phyloP scores from a whole-genome alignment of 2,113 vertebrate genomes.

The Hippocampus guttulatus region DNA sequence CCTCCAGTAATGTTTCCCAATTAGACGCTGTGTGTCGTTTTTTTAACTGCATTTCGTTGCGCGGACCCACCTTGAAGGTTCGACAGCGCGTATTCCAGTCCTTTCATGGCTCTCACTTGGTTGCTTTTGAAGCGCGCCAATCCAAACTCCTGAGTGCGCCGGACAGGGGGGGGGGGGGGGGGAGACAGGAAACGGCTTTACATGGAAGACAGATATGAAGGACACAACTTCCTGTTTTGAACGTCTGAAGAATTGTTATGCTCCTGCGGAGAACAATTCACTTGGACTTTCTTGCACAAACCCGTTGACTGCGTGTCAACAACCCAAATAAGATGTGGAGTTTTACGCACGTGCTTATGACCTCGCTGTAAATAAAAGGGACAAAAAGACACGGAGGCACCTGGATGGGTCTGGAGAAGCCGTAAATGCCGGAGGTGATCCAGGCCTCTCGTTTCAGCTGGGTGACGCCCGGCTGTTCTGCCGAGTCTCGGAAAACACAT shows the following conservation, averaged over 20 bases:
- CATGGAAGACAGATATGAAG: slow-evolving; percentile 11
- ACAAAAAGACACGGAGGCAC: slow-evolving; percentile 34
- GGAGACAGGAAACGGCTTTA: slow-evolving; percentile 26
- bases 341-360: neutral
- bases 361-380: neutral
- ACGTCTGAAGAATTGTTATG: neutral
- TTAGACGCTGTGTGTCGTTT: neutral
- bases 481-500: slow-evolving; percentile 66
- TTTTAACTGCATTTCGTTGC: neutral
- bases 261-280: neutral
- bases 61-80: slow-evolving; percentile 71
- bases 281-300: slow-evolving; percentile 1
- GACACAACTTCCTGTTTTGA: slow-evolving; percentile 13
- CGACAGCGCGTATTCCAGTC: slow-evolving; percentile 71
- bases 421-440: slow-evolving; percentile 75
- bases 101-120: slow-evolving; percentile 76
- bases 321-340: neutral
- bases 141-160: slow-evolving; percentile 71
- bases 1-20: neutral
- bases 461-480: slow-evolving; percentile 60
- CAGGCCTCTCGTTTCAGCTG: slow-evolving; percentile 72
- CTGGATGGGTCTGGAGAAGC: slow-evolving; percentile 78
- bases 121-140: slow-evolving; percentile 77
- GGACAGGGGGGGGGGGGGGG: slow-evolving; percentile 7
- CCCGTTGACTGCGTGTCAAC: neutral